These are phyloP conservation scores for Nannobrachium achirus DNA, from an alignment of 2,113 vertebrate genomes.

Conservation along the genomic window DNA sequence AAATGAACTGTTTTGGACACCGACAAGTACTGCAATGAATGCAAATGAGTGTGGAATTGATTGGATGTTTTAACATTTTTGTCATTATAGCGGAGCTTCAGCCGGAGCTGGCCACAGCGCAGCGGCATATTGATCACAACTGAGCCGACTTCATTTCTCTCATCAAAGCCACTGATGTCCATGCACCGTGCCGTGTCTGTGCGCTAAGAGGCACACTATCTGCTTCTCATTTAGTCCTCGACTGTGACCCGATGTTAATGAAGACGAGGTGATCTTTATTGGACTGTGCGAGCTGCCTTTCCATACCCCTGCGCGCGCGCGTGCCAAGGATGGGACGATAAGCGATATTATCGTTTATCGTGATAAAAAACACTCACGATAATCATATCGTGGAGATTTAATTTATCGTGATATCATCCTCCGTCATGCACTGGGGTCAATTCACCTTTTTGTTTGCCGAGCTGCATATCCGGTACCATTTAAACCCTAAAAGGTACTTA, in stretches of 20 bases:
- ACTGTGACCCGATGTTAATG: conserved; percentile 26
- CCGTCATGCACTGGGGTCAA: too few species aligned
- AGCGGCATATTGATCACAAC: conserved; percentile 32
- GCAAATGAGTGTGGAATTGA: conserved; percentile 23
- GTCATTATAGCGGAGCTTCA: conserved; percentile 32
- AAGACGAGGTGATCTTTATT: not conserved
- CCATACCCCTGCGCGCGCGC: too few species aligned
- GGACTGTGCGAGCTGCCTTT: too few species aligned
- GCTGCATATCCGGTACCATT: too few species aligned
- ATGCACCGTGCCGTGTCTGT: not conserved
- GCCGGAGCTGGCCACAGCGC: conserved; percentile 11
- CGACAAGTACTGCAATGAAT: conserved; percentile 17
- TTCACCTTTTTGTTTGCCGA: too few species aligned
- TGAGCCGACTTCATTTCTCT: conserved; percentile 33
- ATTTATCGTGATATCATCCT: too few species aligned
- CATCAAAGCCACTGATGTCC: conserved; percentile 15
- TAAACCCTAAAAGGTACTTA: too few species aligned
- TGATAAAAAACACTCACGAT: too few species aligned
- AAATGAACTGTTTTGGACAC: too few species aligned
- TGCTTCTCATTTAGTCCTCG: conserved; percentile 41
- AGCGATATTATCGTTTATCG: too few species aligned
- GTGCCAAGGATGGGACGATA: too few species aligned
- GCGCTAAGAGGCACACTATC: conserved; percentile 12
- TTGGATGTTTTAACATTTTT: conserved; percentile 22
- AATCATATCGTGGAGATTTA: too few species aligned